These are phyloP conservation scores for Drosophila ananassae DNA, from an alignment of 1,140 invertebrate genomes.

Conservation along the genomic window DNA sequence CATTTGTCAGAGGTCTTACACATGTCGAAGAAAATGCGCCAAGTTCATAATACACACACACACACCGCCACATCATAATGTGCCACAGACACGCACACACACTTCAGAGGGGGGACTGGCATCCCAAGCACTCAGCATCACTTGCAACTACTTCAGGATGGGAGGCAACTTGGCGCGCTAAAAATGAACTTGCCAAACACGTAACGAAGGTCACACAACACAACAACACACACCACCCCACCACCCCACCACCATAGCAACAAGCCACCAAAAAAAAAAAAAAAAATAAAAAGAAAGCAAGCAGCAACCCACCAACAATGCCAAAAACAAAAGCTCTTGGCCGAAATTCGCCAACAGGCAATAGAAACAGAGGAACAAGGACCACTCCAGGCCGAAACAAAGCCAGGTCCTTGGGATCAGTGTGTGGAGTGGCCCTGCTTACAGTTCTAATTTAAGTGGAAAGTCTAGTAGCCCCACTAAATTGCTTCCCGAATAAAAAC, in stretches of 20 bases:
- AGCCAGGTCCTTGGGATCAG: neutral
- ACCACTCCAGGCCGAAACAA: neutral
- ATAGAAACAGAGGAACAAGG: neutral
- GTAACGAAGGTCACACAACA: slow-evolving; percentile 78
- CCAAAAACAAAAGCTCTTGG: neutral
- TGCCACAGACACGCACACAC: slow-evolving; percentile 59
- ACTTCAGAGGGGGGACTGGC: slow-evolving; percentile 21
- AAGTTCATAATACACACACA: slow-evolving; percentile 58
- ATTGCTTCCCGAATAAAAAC: neutral
- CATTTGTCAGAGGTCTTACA: slow-evolving; percentile 34
- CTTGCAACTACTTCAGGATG: slow-evolving; percentile 55
- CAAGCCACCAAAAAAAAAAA: slow-evolving; percentile 5
- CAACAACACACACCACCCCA: slow-evolving; percentile 43
- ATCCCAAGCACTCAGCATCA: slow-evolving; percentile 49
- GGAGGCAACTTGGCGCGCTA: slow-evolving; percentile 68
- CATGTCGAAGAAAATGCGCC: slow-evolving; percentile 37
- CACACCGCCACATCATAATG: slow-evolving; percentile 39
- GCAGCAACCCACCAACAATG: neutral
- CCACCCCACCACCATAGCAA: slow-evolving; percentile 27
- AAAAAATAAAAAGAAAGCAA: neutral
- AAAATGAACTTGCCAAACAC: slow-evolving; percentile 81
- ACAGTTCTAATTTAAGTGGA: neutral
- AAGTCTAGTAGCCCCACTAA: neutral
- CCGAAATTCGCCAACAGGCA: slow-evolving; percentile 1
- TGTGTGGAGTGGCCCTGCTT: neutral